Conservation (phyloP, 2,113 vertebrate genomes). For the Phalacrocorax brasilianus region DNA sequence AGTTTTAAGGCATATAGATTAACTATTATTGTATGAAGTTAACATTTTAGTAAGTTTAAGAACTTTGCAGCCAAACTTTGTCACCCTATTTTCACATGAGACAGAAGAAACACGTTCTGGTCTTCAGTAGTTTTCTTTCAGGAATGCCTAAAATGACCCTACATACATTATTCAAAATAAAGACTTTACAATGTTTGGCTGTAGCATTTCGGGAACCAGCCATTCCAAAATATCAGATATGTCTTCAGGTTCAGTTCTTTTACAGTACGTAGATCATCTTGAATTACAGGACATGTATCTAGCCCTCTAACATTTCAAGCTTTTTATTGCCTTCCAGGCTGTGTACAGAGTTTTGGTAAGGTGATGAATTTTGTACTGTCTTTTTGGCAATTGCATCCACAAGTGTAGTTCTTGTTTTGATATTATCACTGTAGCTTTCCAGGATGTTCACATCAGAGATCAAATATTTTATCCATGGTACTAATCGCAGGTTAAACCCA, state of each 20-base stretch:
- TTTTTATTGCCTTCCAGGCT: conserved; percentile 21
- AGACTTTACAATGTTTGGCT: background rate
- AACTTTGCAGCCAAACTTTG: background rate
- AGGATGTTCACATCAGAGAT: conserved; percentile 21
- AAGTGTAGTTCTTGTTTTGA: conserved; percentile 21
- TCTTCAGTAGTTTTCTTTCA: background rate
- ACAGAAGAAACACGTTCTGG: background rate
- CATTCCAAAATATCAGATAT: background rate
- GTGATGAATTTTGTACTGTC: background rate
- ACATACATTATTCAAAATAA: background rate
- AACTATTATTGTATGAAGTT: background rate
- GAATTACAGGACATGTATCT: conserved; percentile 18
- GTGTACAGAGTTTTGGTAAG: background rate
- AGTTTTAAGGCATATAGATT: conserved; percentile 5
- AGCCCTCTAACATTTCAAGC: conserved; percentile 1
- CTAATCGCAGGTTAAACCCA: conserved; percentile 21
- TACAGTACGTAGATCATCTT: conserved; percentile 2
- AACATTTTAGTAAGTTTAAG: background rate
- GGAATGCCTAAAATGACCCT: background rate
- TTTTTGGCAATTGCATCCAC: conserved; percentile 33
- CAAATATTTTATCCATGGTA: conserved; percentile 25
- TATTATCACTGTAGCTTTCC: conserved; percentile 25
- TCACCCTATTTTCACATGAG: background rate
- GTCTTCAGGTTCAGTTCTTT: conserved; percentile 7
- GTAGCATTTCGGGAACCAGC: conserved; percentile 5